Conservation (phyloP, 2,888 invertebrate genomes). For the Oligia strigilis region DNA sequence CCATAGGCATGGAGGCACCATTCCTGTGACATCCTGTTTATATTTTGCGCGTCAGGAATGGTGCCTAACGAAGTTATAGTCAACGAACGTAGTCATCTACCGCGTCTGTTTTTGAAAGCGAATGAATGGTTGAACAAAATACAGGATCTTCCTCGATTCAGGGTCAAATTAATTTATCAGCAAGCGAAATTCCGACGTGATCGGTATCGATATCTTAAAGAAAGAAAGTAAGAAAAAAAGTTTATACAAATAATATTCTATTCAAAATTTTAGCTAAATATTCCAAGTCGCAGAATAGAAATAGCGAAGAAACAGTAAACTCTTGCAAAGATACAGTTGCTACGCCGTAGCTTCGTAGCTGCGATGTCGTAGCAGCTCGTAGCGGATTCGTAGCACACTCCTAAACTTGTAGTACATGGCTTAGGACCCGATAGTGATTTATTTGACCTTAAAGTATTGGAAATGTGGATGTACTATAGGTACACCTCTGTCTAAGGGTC, state of each 20-base stretch:
- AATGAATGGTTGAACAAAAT: background rate
- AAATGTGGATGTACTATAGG: background rate
- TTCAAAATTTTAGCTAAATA: background rate
- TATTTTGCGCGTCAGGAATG: background rate
- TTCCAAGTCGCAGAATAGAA: background rate
- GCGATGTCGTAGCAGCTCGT: background rate
- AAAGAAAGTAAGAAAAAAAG: too few relatives aligned
- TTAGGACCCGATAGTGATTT: background rate
- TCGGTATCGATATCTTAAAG: too few relatives aligned
- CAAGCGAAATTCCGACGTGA: too few relatives aligned
- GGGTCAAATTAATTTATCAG: too few relatives aligned
- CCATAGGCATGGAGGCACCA: background rate
- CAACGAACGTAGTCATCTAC: background rate
- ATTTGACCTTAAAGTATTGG: background rate
- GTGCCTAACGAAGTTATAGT: background rate
- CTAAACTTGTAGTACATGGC: background rate
- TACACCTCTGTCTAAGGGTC: background rate
- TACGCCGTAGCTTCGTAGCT: slow-evolving; percentile 14
- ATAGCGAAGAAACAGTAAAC: background rate
- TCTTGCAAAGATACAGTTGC: background rate
- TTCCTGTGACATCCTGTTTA: background rate
- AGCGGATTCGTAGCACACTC: background rate
- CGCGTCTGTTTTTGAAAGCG: background rate
- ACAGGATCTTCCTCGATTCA: too few relatives aligned
- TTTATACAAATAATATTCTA: background rate